Percentiles rank a stretch among this genome's conserved stretches.
phyloP scores from a whole-genome alignment of 2,797 vertebrate species.

The Eremophila alpestris region DNA sequence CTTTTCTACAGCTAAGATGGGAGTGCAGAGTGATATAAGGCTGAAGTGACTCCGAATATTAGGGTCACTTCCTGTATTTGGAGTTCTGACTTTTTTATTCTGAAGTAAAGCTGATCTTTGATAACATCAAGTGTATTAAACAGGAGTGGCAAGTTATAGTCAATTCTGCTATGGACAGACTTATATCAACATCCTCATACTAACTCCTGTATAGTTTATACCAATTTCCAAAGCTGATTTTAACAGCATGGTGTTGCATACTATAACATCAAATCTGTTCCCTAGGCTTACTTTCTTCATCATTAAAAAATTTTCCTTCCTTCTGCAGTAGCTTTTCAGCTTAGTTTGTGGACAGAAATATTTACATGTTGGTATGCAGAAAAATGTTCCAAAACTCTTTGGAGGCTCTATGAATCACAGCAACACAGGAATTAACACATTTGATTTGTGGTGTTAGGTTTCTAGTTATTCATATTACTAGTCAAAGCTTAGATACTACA shows the following conservation, averaged over 20 bases:
- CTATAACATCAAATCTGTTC: not conserved
- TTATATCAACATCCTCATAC: not conserved
- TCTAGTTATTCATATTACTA: not conserved
- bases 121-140: not conserved
- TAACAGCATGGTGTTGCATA: accelerated
- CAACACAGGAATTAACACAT: not conserved
- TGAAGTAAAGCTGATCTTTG: not conserved
- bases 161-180: not conserved
- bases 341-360: not conserved
- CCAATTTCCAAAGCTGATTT: not conserved
- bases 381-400: not conserved
- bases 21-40: not conserved
- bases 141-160: not conserved
- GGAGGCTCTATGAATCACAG: not conserved
- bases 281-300: not conserved
- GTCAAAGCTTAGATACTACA: not conserved
- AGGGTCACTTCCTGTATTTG: not conserved
- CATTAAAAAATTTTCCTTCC: not conserved
- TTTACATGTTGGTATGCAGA: not conserved
- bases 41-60: not conserved
- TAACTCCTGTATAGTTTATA: not conserved
- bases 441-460: not conserved
- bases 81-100: not conserved
- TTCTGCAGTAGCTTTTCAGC: not conserved
- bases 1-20: not conserved